Conservation (phyloP, 2,888 invertebrate species). For the Nephrotoma appendiculata region DNA sequence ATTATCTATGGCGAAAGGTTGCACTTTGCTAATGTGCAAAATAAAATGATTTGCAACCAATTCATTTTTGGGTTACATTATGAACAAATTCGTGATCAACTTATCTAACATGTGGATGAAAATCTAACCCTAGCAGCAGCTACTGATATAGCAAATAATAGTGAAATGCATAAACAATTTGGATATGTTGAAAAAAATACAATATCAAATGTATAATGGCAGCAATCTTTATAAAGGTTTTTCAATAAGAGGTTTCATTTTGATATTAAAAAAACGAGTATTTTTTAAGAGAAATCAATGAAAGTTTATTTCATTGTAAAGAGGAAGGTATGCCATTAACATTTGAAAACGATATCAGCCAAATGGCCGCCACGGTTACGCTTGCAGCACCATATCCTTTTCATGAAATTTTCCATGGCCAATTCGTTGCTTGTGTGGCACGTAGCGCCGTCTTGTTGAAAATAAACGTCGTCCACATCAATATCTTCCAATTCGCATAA, state of each 20-base stretch:
- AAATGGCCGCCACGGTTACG: too few relatives aligned
- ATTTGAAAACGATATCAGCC: too few relatives aligned
- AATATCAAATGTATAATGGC: too few relatives aligned
- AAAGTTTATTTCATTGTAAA: too few relatives aligned
- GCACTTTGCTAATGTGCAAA: background rate
- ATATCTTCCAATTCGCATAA: background rate
- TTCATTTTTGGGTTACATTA: background rate
- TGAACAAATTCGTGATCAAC: background rate
- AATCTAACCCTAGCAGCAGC: background rate
- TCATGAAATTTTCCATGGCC: too few relatives aligned
- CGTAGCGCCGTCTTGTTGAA: background rate
- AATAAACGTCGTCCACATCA: background rate
- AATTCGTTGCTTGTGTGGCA: background rate
- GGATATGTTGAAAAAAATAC: background rate
- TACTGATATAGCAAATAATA: background rate
- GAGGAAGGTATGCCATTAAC: too few relatives aligned
- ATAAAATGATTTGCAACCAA: background rate
- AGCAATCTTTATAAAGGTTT: too few relatives aligned
- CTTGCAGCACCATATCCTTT: too few relatives aligned
- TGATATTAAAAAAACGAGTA: too few relatives aligned
- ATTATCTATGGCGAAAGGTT: background rate
- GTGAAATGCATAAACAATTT: background rate
- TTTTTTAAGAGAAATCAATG: too few relatives aligned
- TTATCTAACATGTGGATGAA: background rate
- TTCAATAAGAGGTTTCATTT: too few relatives aligned